A percentile compares a stretch with the other conserved stretches of the same genome.
These are phyloP conservation scores for Nasonovia ribisnigri DNA, from an alignment of 2,888 invertebrate genomes.

Conservation along the genomic window DNA sequence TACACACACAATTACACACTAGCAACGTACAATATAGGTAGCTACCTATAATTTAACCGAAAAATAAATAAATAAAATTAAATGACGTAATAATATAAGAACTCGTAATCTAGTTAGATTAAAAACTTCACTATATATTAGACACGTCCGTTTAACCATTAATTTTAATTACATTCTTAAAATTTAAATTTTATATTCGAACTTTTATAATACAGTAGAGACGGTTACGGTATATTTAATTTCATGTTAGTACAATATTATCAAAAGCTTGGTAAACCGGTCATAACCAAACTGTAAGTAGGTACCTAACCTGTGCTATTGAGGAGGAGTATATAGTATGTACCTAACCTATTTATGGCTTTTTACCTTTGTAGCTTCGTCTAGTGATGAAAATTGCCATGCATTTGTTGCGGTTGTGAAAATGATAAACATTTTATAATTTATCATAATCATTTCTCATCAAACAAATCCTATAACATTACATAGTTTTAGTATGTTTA, in stretches of 20 bases:
- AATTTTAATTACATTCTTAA: background rate
- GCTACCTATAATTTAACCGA: background rate
- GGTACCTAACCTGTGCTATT: background rate
- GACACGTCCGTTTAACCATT: background rate
- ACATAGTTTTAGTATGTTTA: too few relatives aligned
- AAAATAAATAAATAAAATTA: background rate
- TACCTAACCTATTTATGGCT: too few relatives aligned
- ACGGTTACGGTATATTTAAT: background rate
- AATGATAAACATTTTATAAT: too few relatives aligned
- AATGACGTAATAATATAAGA: background rate
- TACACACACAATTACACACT: too few relatives aligned
- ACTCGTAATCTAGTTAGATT: background rate
- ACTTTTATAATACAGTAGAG: background rate
- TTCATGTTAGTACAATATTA: background rate
- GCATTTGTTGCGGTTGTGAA: too few relatives aligned
- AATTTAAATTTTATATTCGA: background rate
- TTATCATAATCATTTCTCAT: too few relatives aligned
- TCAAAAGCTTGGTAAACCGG: background rate
- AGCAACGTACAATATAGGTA: background rate
- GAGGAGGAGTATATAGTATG: background rate
- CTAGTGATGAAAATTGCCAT: too few relatives aligned
- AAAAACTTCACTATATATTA: background rate
- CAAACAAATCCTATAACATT: too few relatives aligned
- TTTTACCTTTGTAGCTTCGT: too few relatives aligned
- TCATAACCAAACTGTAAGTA: background rate